Conservation (phyloP, 1,140 invertebrate genomes). For the Capitella teleta region DNA sequence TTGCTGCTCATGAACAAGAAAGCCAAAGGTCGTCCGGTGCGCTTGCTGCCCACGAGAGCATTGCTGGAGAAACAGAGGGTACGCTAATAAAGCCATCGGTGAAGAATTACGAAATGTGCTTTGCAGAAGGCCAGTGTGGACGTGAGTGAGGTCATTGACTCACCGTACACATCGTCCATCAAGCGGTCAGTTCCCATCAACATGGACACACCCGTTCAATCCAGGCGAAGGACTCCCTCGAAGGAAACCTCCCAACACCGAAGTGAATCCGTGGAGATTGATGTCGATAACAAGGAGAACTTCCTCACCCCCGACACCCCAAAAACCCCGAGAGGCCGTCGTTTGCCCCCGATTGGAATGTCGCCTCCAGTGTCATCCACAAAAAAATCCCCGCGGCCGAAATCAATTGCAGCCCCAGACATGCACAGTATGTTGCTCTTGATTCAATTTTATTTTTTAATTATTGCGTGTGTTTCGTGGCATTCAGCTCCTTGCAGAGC, state of each 20-base stretch:
- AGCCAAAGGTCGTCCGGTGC: constrained; percentile 45
- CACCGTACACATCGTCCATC: constrained; percentile 1
- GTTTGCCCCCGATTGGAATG: constrained; percentile 4
- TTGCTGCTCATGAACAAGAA: constrained; percentile 58
- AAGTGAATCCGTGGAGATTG: background rate
- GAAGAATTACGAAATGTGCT: no score
- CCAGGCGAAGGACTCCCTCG: background rate
- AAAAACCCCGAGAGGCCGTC: constrained; percentile 7
- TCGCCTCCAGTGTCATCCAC: constrained; percentile 7
- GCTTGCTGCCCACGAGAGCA: constrained; percentile 25
- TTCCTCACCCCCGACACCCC: constrained; percentile 37
- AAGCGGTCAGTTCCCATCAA: background rate
- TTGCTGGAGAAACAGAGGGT: constrained; percentile 11
- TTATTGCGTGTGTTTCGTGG: no score
- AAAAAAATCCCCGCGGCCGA: constrained; percentile 7
- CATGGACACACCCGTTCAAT: background rate
- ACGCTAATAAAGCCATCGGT: no score
- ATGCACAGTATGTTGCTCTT: constrained; percentile 8
- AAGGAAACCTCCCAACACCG: background rate
- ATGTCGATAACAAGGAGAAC: constrained; percentile 36
- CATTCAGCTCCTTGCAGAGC: no score
- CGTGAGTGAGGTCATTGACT: background rate
- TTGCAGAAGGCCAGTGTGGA: background rate
- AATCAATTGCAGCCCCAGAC: background rate
- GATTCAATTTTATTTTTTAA: no score